These are phyloP conservation scores for Drosophila silvestris DNA, from an alignment of 2,888 invertebrate genomes.

Conservation along the genomic window DNA sequence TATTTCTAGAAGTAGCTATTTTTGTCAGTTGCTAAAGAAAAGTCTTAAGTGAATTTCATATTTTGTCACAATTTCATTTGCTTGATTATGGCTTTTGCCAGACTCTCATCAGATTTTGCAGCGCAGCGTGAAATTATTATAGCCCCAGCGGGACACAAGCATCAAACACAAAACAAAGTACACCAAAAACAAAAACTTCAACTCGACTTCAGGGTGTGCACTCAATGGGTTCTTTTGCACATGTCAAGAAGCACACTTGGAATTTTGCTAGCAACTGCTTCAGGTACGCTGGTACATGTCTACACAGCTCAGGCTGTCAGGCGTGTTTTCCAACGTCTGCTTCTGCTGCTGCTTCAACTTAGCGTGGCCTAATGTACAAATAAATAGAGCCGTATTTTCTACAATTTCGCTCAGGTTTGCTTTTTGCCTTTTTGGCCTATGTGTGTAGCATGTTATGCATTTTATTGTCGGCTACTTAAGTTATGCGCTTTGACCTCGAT, in stretches of 20 bases:
- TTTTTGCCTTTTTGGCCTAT: conserved; percentile 48
- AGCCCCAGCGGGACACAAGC: conserved; percentile 52
- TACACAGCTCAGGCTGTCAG: conserved; percentile 35
- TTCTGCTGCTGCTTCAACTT: conserved; percentile 23
- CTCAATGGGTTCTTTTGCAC: conserved; percentile 52
- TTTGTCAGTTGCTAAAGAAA: neutral
- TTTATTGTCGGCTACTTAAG: conserved; percentile 82
- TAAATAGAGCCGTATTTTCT: conserved; percentile 76
- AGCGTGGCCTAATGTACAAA: conserved; percentile 73
- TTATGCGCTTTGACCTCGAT: conserved; percentile 79
- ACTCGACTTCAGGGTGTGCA: conserved; percentile 41
- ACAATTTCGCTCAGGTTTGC: conserved; percentile 64
- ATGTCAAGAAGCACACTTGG: conserved; percentile 78
- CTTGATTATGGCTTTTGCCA: conserved; percentile 11
- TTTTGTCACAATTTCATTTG: conserved; percentile 20
- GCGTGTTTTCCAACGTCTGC: conserved; percentile 48
- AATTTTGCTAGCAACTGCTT: conserved; percentile 70
- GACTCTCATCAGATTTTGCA: conserved; percentile 27
- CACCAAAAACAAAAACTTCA: conserved; percentile 11
- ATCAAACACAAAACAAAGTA: neutral
- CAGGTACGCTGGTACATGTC: conserved; percentile 47
- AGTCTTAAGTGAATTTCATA: conserved; percentile 9
- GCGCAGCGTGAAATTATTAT: conserved; percentile 69
- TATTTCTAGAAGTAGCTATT: neutral
- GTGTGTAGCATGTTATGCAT: conserved; percentile 70